These are phyloP conservation scores for Therioaphis trifolii DNA, from an alignment of 2,888 invertebrate genomes.

Conservation along the genomic window DNA sequence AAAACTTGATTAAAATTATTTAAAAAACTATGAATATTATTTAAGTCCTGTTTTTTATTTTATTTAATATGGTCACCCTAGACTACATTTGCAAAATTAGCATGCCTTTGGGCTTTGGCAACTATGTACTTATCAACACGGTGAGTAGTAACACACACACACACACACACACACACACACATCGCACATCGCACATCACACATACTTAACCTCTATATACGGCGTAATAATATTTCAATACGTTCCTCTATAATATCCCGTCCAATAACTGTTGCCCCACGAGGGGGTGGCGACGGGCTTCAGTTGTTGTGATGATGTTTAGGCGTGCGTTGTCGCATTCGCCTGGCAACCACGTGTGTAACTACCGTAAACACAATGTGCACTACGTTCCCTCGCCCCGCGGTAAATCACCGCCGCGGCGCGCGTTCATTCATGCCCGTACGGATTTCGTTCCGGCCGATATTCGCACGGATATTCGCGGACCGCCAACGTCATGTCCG, in stretches of 20 bases:
- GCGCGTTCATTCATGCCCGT: background rate
- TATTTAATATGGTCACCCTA: no score
- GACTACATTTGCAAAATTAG: no score
- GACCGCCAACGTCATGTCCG: slow-evolving; percentile 29
- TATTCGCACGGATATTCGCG: background rate
- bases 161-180: no score
- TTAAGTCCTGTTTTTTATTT: no score
- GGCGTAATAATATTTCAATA: background rate
- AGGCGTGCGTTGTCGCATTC: background rate
- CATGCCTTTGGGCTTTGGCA: no score
- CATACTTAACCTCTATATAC: no score
- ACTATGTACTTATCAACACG: no score
- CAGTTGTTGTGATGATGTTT: slow-evolving; percentile 46
- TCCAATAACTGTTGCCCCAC: slow-evolving; percentile 51
- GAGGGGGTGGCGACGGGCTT: background rate
- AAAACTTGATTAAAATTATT: no score
- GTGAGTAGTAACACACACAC: no score
- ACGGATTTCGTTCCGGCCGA: background rate
- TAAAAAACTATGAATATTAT: no score
- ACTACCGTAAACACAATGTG: slow-evolving; percentile 56
- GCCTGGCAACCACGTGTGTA: slow-evolving; percentile 60
- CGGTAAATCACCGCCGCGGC: slow-evolving; percentile 11
- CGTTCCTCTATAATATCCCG: background rate
- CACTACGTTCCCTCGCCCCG: slow-evolving; percentile 15
- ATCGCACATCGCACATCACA: no score